phyloP scores from a whole-genome alignment of 2,888 invertebrate genomes.

The Camponotus fellah region DNA sequence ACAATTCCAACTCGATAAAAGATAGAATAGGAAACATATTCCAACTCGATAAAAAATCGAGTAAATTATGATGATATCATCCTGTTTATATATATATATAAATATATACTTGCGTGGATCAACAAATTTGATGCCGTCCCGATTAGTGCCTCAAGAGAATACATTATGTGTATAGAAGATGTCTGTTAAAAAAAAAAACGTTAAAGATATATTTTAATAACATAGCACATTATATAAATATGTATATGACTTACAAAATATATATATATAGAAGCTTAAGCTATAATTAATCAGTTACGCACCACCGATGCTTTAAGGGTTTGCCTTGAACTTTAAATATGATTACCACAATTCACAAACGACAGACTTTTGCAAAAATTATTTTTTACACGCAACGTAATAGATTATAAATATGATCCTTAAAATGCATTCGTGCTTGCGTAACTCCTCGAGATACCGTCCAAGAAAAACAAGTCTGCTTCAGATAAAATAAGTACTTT shows the following conservation, averaged over 20 bases:
- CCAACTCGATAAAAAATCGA: slow-evolving; percentile 35
- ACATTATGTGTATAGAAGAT: slow-evolving; percentile 63
- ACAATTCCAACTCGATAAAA: slow-evolving; percentile 26
- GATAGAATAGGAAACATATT: too few species aligned
- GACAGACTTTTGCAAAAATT: neutral
- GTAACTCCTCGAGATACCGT: slow-evolving; percentile 69
- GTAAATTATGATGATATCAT: slow-evolving; percentile 48
- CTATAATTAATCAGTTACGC: slow-evolving; percentile 27
- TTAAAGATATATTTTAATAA: slow-evolving; percentile 72
- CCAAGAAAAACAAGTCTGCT: slow-evolving; percentile 73
- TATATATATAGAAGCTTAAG: slow-evolving; percentile 22
- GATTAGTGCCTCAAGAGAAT: slow-evolving; percentile 50
- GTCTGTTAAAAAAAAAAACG: slow-evolving; percentile 56
- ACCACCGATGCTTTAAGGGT: slow-evolving; percentile 31
- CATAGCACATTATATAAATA: slow-evolving; percentile 42
- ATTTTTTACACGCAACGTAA: slow-evolving; percentile 11
- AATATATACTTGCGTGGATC: slow-evolving; percentile 29
- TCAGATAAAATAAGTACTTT: slow-evolving; percentile 36
- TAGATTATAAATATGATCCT: slow-evolving; percentile 19
- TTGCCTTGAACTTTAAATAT: neutral
- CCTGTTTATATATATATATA: slow-evolving; percentile 48
- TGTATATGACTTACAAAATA: slow-evolving; percentile 32
- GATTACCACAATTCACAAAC: neutral
- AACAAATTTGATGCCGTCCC: slow-evolving; percentile 13
- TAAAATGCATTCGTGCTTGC: slow-evolving; percentile 37